Evolutionary conservation across 2,113 vertebrate species (phyloP).

Genomic region (Probosciger aterrimus): DNA sequence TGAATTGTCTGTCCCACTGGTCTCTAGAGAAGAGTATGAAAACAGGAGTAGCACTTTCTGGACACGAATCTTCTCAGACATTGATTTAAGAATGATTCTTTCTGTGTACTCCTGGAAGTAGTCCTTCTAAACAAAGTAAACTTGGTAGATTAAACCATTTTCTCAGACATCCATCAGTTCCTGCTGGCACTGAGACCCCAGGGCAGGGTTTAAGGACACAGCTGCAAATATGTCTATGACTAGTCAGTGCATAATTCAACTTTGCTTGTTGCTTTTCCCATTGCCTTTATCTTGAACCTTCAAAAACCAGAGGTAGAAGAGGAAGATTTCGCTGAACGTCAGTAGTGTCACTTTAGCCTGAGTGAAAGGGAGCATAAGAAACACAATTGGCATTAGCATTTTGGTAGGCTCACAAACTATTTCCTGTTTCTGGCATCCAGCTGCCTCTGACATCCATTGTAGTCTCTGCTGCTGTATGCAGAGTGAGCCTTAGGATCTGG

Average conservation of each 20-base stretch:
- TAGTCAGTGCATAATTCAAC: not conserved
- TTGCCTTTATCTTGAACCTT: not conserved
- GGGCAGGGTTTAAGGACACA: too few relatives aligned
- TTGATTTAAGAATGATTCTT: not conserved
- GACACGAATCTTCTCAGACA: not conserved
- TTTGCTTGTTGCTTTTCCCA: not conserved
- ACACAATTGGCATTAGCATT: not conserved
- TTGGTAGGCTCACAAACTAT: not conserved
- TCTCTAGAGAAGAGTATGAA: not conserved
- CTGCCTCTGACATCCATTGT: not conserved
- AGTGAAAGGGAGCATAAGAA: rapidly evolving
- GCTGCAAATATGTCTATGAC: not conserved
- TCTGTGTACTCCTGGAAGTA: not conserved
- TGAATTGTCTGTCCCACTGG: not conserved
- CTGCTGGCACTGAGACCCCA: not conserved
- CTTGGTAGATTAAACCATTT: not conserved
- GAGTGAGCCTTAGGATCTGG: not conserved
- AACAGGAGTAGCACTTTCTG: not conserved
- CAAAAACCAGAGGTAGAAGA: not conserved
- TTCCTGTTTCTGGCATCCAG: not conserved
- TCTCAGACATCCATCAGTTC: not conserved
- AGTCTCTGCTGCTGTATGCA: not conserved
- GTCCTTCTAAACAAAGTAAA: not conserved
- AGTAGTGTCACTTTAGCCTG: not conserved
- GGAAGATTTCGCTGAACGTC: not conserved